These are phyloP conservation scores for Diplodus puntazzo DNA, from an alignment of 2,797 vertebrate species.

Conservation along the genomic window DNA sequence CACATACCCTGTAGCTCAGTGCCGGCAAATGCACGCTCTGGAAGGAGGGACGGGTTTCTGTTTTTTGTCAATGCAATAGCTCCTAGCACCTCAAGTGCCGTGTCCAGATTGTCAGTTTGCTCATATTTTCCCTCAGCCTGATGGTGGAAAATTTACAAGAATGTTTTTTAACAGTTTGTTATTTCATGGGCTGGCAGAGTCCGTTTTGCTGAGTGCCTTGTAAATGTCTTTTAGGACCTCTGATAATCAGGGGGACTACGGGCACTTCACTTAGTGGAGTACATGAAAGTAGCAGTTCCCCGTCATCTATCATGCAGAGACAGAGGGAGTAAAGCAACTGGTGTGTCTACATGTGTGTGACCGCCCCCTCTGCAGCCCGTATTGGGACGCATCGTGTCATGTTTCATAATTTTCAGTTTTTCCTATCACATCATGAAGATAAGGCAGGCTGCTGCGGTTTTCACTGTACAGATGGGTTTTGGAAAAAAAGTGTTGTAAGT, in stretches of 20 bases:
- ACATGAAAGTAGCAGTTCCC: conserved; percentile 44
- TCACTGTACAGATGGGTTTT: conserved; percentile 33
- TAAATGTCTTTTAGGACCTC: conserved; percentile 69
- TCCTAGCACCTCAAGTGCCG: conserved; percentile 62
- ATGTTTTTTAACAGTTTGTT: conserved; percentile 75
- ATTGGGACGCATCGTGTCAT: conserved; percentile 9
- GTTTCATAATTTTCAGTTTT: conserved; percentile 24
- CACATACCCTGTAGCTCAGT: conserved; percentile 36
- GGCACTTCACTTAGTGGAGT: conserved; percentile 47
- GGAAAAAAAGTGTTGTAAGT: conserved; percentile 13
- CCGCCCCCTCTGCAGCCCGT: neutral
- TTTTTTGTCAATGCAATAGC: conserved; percentile 65
- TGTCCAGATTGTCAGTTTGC: conserved; percentile 61
- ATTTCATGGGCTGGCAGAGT: conserved; percentile 72
- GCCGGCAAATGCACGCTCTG: conserved; percentile 50
- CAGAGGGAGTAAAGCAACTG: conserved; percentile 17
- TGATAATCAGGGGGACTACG: conserved; percentile 47
- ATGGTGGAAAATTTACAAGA: conserved; percentile 72
- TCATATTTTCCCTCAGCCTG: conserved; percentile 67
- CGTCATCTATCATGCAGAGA: conserved; percentile 40
- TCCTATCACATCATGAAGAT: neutral
- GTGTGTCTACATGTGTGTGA: conserved; percentile 12
- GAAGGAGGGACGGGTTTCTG: conserved; percentile 61
- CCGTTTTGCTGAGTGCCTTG: conserved; percentile 68
- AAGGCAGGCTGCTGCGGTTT: neutral